phyloP scores from a whole-genome alignment of 2,113 vertebrate species.

The Cnemophilus loriae region DNA sequence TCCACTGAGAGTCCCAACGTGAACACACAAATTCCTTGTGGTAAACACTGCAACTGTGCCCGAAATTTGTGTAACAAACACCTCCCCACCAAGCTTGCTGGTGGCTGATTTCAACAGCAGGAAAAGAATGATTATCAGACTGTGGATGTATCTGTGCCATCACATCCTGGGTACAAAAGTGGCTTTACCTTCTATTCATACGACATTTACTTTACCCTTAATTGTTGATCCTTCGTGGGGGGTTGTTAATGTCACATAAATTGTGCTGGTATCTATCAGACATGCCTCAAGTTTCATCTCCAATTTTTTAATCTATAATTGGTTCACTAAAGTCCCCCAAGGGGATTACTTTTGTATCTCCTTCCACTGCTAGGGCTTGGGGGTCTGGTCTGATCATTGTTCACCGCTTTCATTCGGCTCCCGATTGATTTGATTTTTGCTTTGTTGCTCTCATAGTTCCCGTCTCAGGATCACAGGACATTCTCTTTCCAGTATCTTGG shows the following conservation, averaged over 20 bases:
- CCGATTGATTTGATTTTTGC: not conserved
- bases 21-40: not conserved
- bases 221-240: not conserved
- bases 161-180: not conserved
- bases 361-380: not conserved
- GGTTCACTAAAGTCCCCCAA: not conserved
- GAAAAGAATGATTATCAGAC: not conserved
- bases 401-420: not conserved
- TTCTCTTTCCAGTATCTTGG: not conserved
- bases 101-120: not conserved
- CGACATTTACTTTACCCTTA: not conserved
- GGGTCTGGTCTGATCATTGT: not conserved
- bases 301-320: not conserved
- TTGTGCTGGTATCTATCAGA: not conserved
- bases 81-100: not conserved
- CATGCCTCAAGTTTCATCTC: not conserved
- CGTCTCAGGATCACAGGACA: not conserved
- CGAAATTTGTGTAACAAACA: accelerated
- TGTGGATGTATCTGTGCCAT: not conserved
- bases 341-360: not conserved
- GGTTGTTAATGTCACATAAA: not conserved
- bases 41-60: not conserved
- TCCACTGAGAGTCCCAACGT: not conserved
- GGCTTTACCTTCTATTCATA: not conserved
- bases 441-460: not conserved